Conservation (phyloP, 2,113 vertebrate species). For the Trogon melanurus region DNA sequence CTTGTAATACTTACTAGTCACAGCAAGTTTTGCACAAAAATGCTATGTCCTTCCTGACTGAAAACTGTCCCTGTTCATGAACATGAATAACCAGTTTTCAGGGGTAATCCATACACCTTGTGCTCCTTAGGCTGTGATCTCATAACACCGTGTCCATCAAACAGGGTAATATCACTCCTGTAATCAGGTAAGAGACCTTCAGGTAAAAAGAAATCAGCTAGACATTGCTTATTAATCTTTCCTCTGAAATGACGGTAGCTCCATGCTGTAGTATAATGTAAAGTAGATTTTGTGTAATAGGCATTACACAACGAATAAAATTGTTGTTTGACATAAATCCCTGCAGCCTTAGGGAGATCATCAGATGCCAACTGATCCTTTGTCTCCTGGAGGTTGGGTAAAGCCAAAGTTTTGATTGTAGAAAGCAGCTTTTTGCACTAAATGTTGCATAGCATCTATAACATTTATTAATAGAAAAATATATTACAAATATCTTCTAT, state of each 20-base stretch:
- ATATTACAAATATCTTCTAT: neutral
- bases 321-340: neutral
- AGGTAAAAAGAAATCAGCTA: neutral
- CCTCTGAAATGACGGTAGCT: neutral
- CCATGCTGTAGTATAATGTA: neutral
- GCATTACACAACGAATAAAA: neutral
- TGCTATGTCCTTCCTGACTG: neutral
- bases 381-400: neutral
- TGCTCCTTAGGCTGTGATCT: neutral
- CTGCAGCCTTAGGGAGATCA: neutral
- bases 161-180: neutral
- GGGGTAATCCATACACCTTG: neutral
- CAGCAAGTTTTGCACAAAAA: neutral
- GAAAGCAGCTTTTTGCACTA: neutral
- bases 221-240: neutral
- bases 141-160: neutral
- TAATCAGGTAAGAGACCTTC: neutral
- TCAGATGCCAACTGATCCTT: neutral
- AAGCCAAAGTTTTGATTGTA: neutral
- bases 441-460: neutral
- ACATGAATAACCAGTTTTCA: neutral
- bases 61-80: neutral
- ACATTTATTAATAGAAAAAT: neutral
- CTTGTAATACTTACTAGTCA: neutral
- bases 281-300: neutral